Percentiles rank a stretch among this genome's conserved stretches.
These are phyloP conservation scores for Flexamia atlantica DNA, from an alignment of 2,888 invertebrate species.

Conservation along the genomic window DNA sequence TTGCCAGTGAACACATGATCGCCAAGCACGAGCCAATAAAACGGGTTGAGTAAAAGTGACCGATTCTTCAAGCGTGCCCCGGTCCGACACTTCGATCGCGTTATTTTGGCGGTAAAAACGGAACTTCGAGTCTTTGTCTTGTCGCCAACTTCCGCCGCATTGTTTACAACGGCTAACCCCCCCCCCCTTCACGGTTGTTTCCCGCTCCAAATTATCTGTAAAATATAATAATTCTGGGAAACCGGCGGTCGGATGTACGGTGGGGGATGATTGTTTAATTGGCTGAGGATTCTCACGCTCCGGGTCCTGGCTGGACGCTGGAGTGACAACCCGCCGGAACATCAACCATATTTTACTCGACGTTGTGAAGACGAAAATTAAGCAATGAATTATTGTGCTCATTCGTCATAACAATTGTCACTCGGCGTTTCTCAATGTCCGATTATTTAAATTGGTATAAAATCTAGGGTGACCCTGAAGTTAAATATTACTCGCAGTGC, in stretches of 20 bases:
- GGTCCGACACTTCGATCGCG: constrained; percentile 8
- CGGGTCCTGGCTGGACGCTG: constrained; percentile 24
- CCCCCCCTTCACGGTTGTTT: constrained; percentile 49
- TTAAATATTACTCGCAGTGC: too few relatives aligned
- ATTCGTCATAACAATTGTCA: not conserved
- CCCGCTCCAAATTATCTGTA: constrained; percentile 49
- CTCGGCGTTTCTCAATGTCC: not conserved
- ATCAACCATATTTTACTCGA: constrained; percentile 11
- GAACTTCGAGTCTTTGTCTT: constrained; percentile 54
- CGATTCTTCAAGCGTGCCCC: not conserved
- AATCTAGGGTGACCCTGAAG: too few relatives aligned
- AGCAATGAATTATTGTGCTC: too few relatives aligned
- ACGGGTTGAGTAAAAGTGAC: not conserved
- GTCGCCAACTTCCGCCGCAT: constrained; percentile 39
- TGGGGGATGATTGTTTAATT: constrained; percentile 38
- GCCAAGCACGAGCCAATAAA: too few relatives aligned
- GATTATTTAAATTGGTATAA: too few relatives aligned
- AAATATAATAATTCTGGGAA: constrained; percentile 55
- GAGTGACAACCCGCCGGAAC: constrained; percentile 1
- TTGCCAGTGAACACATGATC: too few relatives aligned
- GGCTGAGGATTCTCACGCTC: constrained; percentile 36
- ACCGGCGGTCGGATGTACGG: constrained; percentile 48
- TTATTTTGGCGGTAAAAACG: constrained; percentile 52
- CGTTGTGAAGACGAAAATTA: not conserved
- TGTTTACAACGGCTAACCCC: constrained; percentile 50